Conservation (phyloP, 2,113 vertebrate species). For the Chaetops frenatus region DNA sequence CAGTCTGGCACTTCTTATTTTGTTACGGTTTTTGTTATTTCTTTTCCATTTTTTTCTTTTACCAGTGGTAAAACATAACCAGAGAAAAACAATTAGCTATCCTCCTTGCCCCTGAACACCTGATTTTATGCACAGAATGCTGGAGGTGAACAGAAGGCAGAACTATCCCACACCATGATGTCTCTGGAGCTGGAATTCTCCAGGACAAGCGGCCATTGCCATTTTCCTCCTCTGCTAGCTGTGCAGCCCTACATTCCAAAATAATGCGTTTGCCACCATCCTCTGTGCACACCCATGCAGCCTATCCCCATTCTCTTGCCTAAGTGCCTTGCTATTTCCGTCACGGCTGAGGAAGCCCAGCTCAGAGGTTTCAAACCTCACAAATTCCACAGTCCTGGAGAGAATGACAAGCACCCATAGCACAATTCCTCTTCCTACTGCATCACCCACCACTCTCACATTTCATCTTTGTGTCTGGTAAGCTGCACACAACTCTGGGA, state of each 20-base stretch:
- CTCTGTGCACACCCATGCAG: not conserved
- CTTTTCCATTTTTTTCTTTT: rapidly evolving
- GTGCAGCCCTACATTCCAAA: not conserved
- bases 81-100: not conserved
- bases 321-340: not conserved
- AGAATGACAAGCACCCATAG: not conserved
- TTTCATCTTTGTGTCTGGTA: not conserved
- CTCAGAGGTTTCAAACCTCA: not conserved
- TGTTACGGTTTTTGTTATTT: rapidly evolving
- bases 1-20: not conserved
- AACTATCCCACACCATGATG: not conserved
- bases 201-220: not conserved
- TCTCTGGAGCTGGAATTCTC: not conserved
- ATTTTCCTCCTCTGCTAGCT: not conserved
- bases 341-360: not conserved
- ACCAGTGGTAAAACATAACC: not conserved
- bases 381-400: rapidly evolving
- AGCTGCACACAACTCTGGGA: not conserved
- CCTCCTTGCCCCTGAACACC: not conserved
- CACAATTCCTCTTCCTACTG: not conserved
- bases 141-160: not conserved
- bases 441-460: not conserved
- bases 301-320: not conserved
- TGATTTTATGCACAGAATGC: not conserved
- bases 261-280: not conserved